Evolutionary conservation across 1,140 invertebrate species (phyloP).

Genomic region (Stratiolaelaps scimitus): DNA sequence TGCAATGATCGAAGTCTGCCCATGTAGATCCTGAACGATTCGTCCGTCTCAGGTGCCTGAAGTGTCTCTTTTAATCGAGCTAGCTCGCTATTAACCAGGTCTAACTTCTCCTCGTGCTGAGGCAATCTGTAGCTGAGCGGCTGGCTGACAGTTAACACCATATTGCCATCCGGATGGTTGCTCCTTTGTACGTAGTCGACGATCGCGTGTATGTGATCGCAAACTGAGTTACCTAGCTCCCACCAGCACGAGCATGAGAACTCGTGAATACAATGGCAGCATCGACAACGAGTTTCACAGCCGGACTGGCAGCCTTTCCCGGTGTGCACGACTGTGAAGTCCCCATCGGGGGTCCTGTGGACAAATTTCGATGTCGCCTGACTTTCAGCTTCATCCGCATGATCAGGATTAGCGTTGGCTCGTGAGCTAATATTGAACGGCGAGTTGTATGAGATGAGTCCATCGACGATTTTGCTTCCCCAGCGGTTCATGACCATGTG

Average conservation of each 20-base stretch:
- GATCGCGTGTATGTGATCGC: slow-evolving; percentile 8
- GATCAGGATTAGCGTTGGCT: background rate
- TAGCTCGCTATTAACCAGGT: background rate
- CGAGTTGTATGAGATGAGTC: slow-evolving; percentile 9
- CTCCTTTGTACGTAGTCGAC: background rate
- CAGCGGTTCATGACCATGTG: slow-evolving; percentile 28
- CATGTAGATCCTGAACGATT: background rate
- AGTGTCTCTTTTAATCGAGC: background rate
- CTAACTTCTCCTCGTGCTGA: slow-evolving; percentile 2
- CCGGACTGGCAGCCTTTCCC: slow-evolving; percentile 15
- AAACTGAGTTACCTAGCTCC: background rate
- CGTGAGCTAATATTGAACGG: background rate
- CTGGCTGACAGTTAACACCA: background rate
- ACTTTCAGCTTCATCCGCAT: background rate
- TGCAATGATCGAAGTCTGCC: background rate
- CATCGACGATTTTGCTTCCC: slow-evolving; percentile 1
- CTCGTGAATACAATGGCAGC: slow-evolving; percentile 23
- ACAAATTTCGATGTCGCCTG: slow-evolving; percentile 11
- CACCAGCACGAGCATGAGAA: slow-evolving; percentile 12
- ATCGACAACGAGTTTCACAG: slow-evolving; percentile 4
- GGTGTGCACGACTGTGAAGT: slow-evolving; percentile 5
- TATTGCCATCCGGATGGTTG: background rate
- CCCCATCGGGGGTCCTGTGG: background rate
- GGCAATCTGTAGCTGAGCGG: background rate
- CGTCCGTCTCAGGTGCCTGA: slow-evolving; percentile 6